A percentile compares a stretch with the other conserved stretches of the same genome.
Evolutionary conservation across 2,113 vertebrate genomes (phyloP).

Genomic region (Centropristis striata): DNA sequence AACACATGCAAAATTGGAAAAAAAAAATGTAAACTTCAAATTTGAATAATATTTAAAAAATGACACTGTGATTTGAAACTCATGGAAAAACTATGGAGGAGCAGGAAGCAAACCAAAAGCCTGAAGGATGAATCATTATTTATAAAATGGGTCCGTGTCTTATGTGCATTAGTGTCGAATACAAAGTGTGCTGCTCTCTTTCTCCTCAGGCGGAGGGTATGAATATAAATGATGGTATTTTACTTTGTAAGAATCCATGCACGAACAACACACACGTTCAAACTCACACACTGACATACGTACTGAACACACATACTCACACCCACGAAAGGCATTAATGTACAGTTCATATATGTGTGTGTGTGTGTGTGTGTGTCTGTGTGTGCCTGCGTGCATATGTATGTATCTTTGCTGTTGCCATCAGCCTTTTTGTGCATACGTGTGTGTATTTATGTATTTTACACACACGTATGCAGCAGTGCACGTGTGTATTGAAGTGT

Average conservation of each 20-base stretch:
- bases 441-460: neutral
- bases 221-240: constrained; percentile 74
- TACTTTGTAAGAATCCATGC: constrained; percentile 34
- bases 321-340: neutral
- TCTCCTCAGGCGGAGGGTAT: constrained; percentile 58
- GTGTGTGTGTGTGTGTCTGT: neutral
- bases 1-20: constrained; percentile 12
- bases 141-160: constrained; percentile 71
- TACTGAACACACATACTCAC: neutral
- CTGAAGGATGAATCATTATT: constrained; percentile 74
- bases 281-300: neutral
- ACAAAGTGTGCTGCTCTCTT: constrained; percentile 52
- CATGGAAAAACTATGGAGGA: constrained; percentile 4
- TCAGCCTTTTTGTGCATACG: no score
- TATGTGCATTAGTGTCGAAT: constrained; percentile 74
- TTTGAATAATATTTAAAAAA: constrained; percentile 39
- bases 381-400: neutral
- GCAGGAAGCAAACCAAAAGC: constrained; percentile 31
- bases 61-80: constrained; percentile 2
- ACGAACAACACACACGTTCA: constrained; percentile 7
- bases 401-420: no score
- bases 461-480: neutral
- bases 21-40: constrained; percentile 1
- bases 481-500: neutral
- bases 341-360: neutral